A percentile compares a stretch with the other conserved stretches of the same genome.
phyloP scores from a whole-genome alignment of 2,113 vertebrate genomes.

The Scytalopus superciliaris region DNA sequence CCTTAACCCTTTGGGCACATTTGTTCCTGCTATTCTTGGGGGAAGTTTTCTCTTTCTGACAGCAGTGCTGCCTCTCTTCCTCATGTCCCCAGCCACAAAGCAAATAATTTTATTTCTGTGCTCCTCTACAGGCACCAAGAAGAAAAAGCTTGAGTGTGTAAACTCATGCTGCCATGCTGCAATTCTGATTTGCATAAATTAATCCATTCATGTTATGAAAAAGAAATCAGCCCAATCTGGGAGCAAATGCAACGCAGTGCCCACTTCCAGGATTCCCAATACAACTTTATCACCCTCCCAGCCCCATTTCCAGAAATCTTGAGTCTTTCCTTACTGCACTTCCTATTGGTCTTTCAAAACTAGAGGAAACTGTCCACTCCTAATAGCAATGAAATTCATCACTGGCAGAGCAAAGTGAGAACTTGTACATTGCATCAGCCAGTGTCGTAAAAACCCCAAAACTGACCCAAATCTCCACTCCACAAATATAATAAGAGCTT shows the following conservation, averaged over 20 bases:
- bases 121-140: neutral
- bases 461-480: neutral
- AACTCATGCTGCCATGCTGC: neutral
- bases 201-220: neutral
- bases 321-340: neutral
- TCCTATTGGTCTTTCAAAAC: neutral
- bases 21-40: neutral
- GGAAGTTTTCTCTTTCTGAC: neutral
- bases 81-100: neutral
- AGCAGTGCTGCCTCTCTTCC: neutral
- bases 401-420: neutral
- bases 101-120: neutral
- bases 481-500: neutral
- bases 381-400: neutral
- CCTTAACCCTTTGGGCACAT: slow-evolving; percentile 48
- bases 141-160: neutral
- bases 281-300: neutral
- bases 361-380: neutral
- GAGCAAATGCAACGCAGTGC: neutral
- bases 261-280: neutral
- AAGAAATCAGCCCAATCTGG: neutral
- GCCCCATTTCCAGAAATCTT: neutral
- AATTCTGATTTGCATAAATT: neutral
- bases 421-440: neutral
- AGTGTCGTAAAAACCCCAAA: fast-evolving